Conservation (phyloP, 2,113 vertebrate species). For the Prolemur simus region DNA sequence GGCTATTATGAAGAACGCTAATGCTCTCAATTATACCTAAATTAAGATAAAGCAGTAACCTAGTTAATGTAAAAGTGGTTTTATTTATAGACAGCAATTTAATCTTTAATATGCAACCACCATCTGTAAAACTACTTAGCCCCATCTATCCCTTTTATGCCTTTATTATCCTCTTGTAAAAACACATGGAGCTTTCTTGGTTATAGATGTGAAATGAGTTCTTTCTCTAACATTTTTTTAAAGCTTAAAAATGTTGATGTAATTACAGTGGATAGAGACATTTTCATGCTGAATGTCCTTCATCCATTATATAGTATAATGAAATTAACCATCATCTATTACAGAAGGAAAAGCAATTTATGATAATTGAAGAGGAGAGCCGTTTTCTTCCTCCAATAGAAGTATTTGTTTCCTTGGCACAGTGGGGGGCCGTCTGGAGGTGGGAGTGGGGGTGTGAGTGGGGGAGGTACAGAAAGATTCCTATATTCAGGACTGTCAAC, state of each 20-base stretch:
- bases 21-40: conserved; percentile 75
- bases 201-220: conserved; percentile 52
- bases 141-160: conserved; percentile 75
- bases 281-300: conserved; percentile 49
- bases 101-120: conserved; percentile 79
- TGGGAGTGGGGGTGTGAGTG: rapidly evolving
- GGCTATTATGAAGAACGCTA: conserved; percentile 60
- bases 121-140: conserved; percentile 78
- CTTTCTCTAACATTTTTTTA: conserved; percentile 55
- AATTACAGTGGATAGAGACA: conserved; percentile 20
- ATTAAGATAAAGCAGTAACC: conserved; percentile 73
- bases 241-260: conserved; percentile 63
- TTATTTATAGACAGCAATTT: conserved; percentile 79
- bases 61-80: conserved; percentile 79
- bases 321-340: conserved; percentile 45
- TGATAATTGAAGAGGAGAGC: not conserved
- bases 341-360: conserved; percentile 19
- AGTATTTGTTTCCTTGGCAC: not conserved
- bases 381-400: not conserved
- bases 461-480: not conserved
- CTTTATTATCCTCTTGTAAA: conserved; percentile 73
- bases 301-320: conserved; percentile 52
- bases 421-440: not conserved
- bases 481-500: not conserved
- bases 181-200: conserved; percentile 58